Evolutionary conservation across 1,140 invertebrate species (phyloP).

Genomic region (Drosophila fuyamai): DNA sequence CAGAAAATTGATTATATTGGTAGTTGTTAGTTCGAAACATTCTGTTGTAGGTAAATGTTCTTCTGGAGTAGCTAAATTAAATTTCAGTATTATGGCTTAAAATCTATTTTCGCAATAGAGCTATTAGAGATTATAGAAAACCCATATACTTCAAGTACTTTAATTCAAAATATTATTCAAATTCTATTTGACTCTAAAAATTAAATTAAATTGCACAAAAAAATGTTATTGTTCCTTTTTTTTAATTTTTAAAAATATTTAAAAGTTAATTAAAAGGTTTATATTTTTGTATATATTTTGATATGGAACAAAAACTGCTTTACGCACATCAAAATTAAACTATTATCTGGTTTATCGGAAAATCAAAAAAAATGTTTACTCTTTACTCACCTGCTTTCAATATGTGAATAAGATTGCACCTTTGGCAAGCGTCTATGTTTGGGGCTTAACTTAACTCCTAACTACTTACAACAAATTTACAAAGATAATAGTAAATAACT

Average conservation of each 20-base stretch:
- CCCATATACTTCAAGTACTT: constrained; percentile 1
- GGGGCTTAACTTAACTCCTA: constrained; percentile 5
- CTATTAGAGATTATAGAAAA: constrained; percentile 24
- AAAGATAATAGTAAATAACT: constrained; percentile 8
- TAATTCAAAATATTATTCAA: neutral
- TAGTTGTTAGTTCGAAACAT: constrained; percentile 19
- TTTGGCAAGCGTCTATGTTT: constrained; percentile 3
- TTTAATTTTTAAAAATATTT: too few relatives aligned
- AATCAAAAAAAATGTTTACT: neutral
- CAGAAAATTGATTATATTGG: constrained; percentile 3
- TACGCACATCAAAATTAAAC: constrained; percentile 10
- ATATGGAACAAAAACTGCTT: neutral
- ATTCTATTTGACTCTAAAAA: neutral
- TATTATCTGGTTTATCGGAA: neutral
- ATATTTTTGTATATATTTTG: neutral
- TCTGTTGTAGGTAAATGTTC: constrained; percentile 17
- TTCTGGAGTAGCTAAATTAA: constrained; percentile 17
- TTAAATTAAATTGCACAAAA: too few relatives aligned
- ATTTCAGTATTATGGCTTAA: constrained; percentile 32
- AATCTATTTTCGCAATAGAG: constrained; percentile 5
- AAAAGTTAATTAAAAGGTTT: too few relatives aligned
- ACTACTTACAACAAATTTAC: constrained; percentile 23
- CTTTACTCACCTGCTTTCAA: constrained; percentile 6
- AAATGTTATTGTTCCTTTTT: too few relatives aligned
- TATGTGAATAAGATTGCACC: constrained; percentile 19